phyloP scores from a whole-genome alignment of 2,797 vertebrate genomes.

The Oryzias sinensis region DNA sequence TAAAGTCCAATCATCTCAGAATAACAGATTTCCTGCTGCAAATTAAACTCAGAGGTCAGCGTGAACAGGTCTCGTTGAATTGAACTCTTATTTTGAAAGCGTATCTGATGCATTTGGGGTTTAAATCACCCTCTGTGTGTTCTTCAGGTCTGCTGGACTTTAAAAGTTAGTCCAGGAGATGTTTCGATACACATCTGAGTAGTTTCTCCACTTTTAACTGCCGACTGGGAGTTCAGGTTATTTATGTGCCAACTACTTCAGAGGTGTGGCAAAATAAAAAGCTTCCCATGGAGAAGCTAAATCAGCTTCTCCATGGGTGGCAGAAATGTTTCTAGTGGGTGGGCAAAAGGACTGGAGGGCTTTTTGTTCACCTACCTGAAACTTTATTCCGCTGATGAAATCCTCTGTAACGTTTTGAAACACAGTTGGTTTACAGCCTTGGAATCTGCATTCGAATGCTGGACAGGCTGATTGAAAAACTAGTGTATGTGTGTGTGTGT shows the following conservation, averaged over 20 bases:
- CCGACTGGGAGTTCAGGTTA: too few relatives aligned
- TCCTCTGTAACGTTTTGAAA: slow-evolving; percentile 16
- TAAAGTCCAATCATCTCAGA: slow-evolving; percentile 44
- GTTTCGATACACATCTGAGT: too few relatives aligned
- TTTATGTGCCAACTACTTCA: too few relatives aligned
- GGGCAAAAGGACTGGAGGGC: background rate
- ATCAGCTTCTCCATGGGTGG: slow-evolving; percentile 32
- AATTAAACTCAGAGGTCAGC: slow-evolving; percentile 61
- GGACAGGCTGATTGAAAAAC: too few relatives aligned
- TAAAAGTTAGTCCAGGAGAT: too few relatives aligned
- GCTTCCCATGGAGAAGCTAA: slow-evolving; percentile 4
- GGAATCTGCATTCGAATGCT: too few relatives aligned
- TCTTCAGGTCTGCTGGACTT: slow-evolving; percentile 17
- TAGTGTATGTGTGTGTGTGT: too few relatives aligned
- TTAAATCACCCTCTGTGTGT: slow-evolving; percentile 14
- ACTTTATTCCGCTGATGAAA: slow-evolving; percentile 37
- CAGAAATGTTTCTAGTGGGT: slow-evolving; percentile 11
- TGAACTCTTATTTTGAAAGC: slow-evolving; percentile 44
- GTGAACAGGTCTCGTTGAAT: slow-evolving; percentile 32
- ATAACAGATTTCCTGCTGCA: slow-evolving; percentile 28
- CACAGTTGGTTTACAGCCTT: background rate
- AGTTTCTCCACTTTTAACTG: too few relatives aligned
- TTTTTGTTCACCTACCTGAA: slow-evolving; percentile 21
- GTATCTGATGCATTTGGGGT: slow-evolving; percentile 37
- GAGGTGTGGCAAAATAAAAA: background rate